These are phyloP conservation scores for Catalaphyllia jardinei DNA, from an alignment of 64 coral and sea anemone species.

Conservation along the genomic window DNA sequence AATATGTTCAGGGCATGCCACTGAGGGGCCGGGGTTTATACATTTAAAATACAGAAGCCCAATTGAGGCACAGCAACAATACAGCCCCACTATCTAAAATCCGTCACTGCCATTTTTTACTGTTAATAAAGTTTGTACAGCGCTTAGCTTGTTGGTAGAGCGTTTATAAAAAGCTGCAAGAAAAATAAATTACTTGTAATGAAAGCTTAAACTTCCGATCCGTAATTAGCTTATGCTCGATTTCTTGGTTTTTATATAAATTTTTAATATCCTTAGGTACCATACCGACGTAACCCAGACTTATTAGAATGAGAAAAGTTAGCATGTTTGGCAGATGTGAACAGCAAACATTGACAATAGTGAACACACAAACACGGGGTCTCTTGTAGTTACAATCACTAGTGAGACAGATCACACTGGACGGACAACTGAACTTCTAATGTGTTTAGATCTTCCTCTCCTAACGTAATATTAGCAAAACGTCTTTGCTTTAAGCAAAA, in stretches of 20 bases:
- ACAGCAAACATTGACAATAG: not conserved
- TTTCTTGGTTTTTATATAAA: not conserved
- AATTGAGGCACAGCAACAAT: not conserved
- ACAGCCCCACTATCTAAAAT: not conserved
- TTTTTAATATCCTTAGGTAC: not conserved
- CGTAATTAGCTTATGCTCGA: not conserved
- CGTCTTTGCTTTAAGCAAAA: not conserved
- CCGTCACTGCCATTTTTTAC: not conserved
- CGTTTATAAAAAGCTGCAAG: not conserved
- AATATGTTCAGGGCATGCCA: not conserved
- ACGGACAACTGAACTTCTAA: not conserved
- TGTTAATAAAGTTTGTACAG: not conserved
- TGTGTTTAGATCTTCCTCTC: not conserved
- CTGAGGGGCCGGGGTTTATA: not conserved
- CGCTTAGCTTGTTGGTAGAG: not conserved
- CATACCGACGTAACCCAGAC: not conserved
- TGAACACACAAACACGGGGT: not conserved
- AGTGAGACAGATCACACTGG: not conserved
- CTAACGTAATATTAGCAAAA: not conserved
- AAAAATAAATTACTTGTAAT: not conserved
- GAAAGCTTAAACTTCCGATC: not conserved
- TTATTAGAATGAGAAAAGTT: conserved; percentile 15
- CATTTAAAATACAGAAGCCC: not conserved
- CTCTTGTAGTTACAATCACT: not conserved
- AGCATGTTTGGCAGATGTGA: conserved; percentile 11